Evolutionary conservation across 1,140 invertebrate genomes (phyloP).

Genomic region (Adelges cooleyi): DNA sequence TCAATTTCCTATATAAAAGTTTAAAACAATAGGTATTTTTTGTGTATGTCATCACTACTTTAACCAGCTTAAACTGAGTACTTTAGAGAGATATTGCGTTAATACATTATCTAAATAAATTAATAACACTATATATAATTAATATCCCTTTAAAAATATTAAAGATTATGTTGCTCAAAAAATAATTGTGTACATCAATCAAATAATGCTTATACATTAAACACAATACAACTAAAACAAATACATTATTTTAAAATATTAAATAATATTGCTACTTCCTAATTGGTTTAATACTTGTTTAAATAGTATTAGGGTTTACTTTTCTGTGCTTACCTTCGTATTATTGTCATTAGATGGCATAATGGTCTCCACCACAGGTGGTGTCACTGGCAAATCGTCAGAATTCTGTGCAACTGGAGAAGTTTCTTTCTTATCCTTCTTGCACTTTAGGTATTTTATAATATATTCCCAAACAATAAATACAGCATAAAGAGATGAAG

Average conservation of each 20-base stretch:
- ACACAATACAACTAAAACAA: background rate
- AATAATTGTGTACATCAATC: too few species aligned
- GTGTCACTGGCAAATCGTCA: background rate
- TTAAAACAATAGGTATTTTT: background rate
- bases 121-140: background rate
- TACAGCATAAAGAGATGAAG: conserved; percentile 12
- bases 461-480: conserved; percentile 19
- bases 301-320: background rate
- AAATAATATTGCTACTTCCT: background rate
- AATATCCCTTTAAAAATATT: conserved; percentile 5
- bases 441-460: conserved; percentile 25
- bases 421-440: conserved; percentile 22
- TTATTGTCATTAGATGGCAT: conserved; percentile 11
- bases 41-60: background rate
- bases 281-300: background rate
- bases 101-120: background rate
- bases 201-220: conserved; percentile 10
- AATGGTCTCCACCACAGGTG: conserved; percentile 4
- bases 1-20: background rate
- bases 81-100: conserved; percentile 6
- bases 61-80: background rate
- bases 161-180: background rate
- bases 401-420: conserved; percentile 15
- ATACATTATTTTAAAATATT: background rate
- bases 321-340: conserved; percentile 15